Evolutionary conservation across 2,113 vertebrate genomes (phyloP), one percentile per base, ranked within the genome.

Genomic region (Cavia aperea): DNA sequence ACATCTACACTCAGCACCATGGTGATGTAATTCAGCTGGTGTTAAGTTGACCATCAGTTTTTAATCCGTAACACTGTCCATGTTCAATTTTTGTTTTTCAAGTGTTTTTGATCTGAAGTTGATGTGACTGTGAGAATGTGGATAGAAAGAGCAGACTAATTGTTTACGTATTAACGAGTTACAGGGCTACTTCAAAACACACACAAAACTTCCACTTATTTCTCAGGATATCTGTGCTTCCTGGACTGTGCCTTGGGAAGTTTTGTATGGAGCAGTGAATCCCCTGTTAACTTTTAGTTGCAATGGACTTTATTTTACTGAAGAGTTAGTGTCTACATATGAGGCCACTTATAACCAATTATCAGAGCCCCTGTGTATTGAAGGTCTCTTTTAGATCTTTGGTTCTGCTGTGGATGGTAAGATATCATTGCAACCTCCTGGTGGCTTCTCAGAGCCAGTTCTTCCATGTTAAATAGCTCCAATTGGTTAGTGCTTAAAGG

Each of bases 321-420:
- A 81, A 86, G 51, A 91, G n/a, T 36, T 66, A 39, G 8, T 78
- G 24, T 87, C 60, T 89, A 79, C 16, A 83, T 96, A 36, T 7
- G 66, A 89, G n/a, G 56, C 58, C 18, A 51, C 1, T 49, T 49
- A 58, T 43, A 51, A 5, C 46, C 68, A 60, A 65, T 62, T n/a
- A 58, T 36, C 63, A 70, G 24, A 79, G 36, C 15, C 11, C 21
- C n/a, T 62, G 24, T 68, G 60, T 89, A 92, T 83, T 62, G 51
- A 94, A 96, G 16, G 16, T 81, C 39, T 65, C 51, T 95, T 87
- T 92, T 26, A 73, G 56, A 83, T 79, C 23, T 60, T 89, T 68
- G 68, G 26, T 66, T 88, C 78, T 93, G 49, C 68, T 82, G 63
- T 65, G 72, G 9, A 62, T 60, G 31, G 13, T 60, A 75, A 90